Evolutionary conservation across 1,140 invertebrate species (phyloP), one percentile per base, ranked within the genome.

Genomic region (Rhopalosiphum maidis): DNA sequence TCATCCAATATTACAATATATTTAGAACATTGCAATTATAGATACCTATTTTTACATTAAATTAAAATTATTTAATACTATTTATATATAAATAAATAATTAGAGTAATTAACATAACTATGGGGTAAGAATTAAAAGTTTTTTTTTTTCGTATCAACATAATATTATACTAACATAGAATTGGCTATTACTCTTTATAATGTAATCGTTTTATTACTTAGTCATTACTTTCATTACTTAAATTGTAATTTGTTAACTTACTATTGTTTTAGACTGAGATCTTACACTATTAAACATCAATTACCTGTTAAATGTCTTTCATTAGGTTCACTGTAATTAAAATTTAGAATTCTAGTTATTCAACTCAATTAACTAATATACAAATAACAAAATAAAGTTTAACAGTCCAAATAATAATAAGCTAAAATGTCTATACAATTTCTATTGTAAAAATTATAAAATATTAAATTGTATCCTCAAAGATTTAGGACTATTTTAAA

Each of bases 271-370:
- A n/a, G 11, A n/a, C n/a, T 0, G 30, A 68, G 11, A 77, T n/a
- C 60, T 77, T n/a, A 77, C 30, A 77, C 30, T 77, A n/a, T 77
- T 5, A 77, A 77, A n/a, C n/a, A 77, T 77, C 15, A 77, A 77
- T n/a, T 77, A n/a, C 60, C 30, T n/a, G 60, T n/a, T n/a, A 77
- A 77, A 77, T 77, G 60, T n/a, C 60, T n/a, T n/a, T 77, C 60
- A 77, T 77, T 18, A n/a, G 60, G n/a, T 77, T n/a, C 15, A 21
- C n/a, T 18, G n/a, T 77, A 77, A 77, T 77, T 77, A 77, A 4
- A 77, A 77, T 77, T 77, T n/a, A 77, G n/a, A 18, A n/a, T 5
- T n/a, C n/a, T n/a, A 6, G 60, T 77, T 77, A 77, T n/a, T 77
- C n/a, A 77, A 77, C 30, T 77, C 30, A 5, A 68, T 77, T 77